A percentile compares a stretch with the other conserved stretches of the same genome.
Evolutionary conservation across 1,140 invertebrate species (phyloP).

Genomic region (Drosophila suzukii): DNA sequence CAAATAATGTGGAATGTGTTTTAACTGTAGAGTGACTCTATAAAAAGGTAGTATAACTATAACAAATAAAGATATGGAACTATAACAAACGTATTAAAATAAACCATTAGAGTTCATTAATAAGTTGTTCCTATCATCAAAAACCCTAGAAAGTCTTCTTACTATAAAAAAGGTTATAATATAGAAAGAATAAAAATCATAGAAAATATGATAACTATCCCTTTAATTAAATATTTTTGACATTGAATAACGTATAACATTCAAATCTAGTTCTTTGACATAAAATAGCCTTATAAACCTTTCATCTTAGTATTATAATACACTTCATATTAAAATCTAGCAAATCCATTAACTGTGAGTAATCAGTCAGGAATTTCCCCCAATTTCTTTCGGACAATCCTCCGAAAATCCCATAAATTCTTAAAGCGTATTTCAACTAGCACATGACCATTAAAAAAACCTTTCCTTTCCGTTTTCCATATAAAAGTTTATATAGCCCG

Average conservation of each 20-base stretch:
- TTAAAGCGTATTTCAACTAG: slow-evolving; percentile 30
- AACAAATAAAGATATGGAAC: slow-evolving; percentile 2
- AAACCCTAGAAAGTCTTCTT: too few species aligned
- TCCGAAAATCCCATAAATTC: slow-evolving; percentile 41
- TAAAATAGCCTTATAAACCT: too few species aligned
- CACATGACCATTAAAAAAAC: slow-evolving; percentile 33
- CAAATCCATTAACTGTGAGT: slow-evolving; percentile 39
- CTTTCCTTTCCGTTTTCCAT: slow-evolving; percentile 33
- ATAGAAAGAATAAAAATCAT: neutral
- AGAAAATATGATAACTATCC: neutral
- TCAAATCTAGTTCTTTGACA: too few species aligned
- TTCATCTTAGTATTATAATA: neutral
- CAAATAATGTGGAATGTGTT: slow-evolving; percentile 33
- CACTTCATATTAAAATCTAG: slow-evolving; percentile 10
- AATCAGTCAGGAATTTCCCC: slow-evolving; percentile 36
- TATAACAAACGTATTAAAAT: neutral
- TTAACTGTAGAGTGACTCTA: slow-evolving; percentile 7
- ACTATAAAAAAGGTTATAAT: neutral
- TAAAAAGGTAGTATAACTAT: slow-evolving; percentile 37
- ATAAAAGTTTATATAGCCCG: slow-evolving; percentile 61
- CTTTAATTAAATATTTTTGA: too few species aligned
- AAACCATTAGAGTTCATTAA: neutral
- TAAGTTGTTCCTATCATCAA: neutral
- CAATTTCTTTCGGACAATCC: slow-evolving; percentile 29
- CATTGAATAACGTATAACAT: too few species aligned